Evolutionary conservation across 2,888 invertebrate genomes (phyloP).

Genomic region (Saturnia pavonia): DNA sequence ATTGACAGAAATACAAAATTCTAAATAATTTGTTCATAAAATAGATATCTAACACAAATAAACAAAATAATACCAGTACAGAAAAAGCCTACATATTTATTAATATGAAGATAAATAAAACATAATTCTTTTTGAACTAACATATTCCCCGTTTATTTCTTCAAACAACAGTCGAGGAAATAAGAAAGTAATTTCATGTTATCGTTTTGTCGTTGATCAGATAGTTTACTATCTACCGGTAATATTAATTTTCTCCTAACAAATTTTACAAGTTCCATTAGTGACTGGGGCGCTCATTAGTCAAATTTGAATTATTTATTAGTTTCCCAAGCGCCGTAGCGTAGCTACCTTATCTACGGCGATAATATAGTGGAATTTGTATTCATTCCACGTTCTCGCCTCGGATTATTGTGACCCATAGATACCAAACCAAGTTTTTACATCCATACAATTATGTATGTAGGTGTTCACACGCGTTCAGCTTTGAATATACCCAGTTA

Average conservation of each 20-base stretch:
- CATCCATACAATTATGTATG: neutral
- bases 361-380: slow-evolving; percentile 31
- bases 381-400: slow-evolving; percentile 22
- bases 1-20: no score
- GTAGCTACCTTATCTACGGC: slow-evolving; percentile 32
- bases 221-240: neutral
- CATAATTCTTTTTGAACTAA: neutral
- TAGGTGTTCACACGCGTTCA: neutral
- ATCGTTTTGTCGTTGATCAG: neutral
- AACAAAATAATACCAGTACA: no score
- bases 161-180: neutral
- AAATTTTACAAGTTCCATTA: slow-evolving; percentile 14
- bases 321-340: slow-evolving; percentile 32
- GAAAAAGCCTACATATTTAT: no score
- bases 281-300: slow-evolving; percentile 30
- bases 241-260: slow-evolving; percentile 13
- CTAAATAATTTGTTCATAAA: no score
- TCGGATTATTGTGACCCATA: slow-evolving; percentile 16
- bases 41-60: no score
- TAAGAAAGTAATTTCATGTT: neutral
- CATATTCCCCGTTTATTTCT: neutral
- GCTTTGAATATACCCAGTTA: neutral
- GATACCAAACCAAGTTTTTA: slow-evolving; percentile 13
- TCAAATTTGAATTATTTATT: slow-evolving; percentile 46
- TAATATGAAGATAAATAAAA: neutral